Base-by-base conservation (phyloP, 1,140 invertebrate species). In the Sipha flava region DNA sequence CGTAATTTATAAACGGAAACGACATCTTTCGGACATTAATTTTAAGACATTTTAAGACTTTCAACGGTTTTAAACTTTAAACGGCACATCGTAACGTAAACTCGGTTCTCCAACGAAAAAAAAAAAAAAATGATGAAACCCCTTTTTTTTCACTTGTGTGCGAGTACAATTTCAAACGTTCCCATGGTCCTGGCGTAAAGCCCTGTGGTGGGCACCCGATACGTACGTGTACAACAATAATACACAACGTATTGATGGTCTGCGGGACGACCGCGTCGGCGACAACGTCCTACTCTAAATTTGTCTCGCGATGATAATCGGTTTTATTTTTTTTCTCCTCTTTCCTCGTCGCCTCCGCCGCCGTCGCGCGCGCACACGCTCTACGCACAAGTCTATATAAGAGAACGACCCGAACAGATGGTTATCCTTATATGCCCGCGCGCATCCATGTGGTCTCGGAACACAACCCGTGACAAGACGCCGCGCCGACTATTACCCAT, bases 391-490 rank as follows among this genome's bases (percentile, higher is more conserved):
- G 66, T 70, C 21, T 29, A 47, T 45, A 70, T 29, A 47, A 26
- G 66, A 70, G 47, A 57, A 77, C 73, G 34, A 57, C 34, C 73
- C 52, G 73, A 77, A 77, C 73, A 77, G 73, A 77, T 77, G 73
- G 73, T 57, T 77, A 59, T 77, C 73, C 73, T 57, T 77, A 77
- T 77, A 52, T 18, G 73, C 12, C 16, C 31, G 34, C 31, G 49
- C 52, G 52, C 52, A 49, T 54, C 68, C 68, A 54, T 59, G 49
- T 57, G 66, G 66, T 47, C n/a, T n/a, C 66, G 37, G 40, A 45
- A 16, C 16, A 45, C 40, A 21, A 4, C 37, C 5, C 37, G 37
- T 40, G 4, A 40, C 10, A 40, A 40, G n/a, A n/a, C n/a, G n/a
- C n/a, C n/a, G n/a, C n/a, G n/a, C n/a, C n/a, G n/a, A 43, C 14